Evolutionary conservation across 2,113 vertebrate genomes (phyloP).

Genomic region (Urocolius indicus): DNA sequence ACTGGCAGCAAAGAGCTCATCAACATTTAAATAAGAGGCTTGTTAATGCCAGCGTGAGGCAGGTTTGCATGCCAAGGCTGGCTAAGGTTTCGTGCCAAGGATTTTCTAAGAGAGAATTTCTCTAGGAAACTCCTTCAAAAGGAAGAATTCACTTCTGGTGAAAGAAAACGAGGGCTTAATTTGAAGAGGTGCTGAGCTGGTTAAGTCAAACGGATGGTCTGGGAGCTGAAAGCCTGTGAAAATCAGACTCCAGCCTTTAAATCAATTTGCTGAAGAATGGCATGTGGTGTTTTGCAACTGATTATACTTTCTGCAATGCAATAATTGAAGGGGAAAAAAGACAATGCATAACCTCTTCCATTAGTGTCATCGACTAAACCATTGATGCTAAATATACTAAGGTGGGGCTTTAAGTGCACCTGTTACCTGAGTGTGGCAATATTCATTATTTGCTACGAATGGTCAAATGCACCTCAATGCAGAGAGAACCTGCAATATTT

Average conservation of each 20-base stretch:
- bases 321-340: background rate
- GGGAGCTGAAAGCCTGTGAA: constrained; percentile 53
- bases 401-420: constrained; percentile 15
- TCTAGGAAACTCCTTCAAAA: constrained; percentile 83
- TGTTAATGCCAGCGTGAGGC: constrained; percentile 83
- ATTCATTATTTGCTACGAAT: background rate
- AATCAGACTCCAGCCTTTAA: constrained; percentile 48
- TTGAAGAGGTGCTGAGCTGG: constrained; percentile 61
- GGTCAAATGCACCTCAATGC: background rate
- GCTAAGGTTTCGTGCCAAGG: constrained; percentile 81
- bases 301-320: constrained; percentile 24
- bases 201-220: constrained; percentile 59
- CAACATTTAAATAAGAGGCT: constrained; percentile 84
- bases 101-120: constrained; percentile 84
- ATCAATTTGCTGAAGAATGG: constrained; percentile 58
- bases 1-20: constrained; percentile 82
- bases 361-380: background rate
- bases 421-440: background rate
- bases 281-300: constrained; percentile 32
- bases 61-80: constrained; percentile 80
- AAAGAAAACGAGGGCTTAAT: constrained; percentile 24
- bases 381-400: background rate
- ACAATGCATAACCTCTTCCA: background rate
- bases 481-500: background rate
- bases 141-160: constrained; percentile 65